Conservation (phyloP, 1,140 invertebrate species). For the Penaeus indicus region DNA sequence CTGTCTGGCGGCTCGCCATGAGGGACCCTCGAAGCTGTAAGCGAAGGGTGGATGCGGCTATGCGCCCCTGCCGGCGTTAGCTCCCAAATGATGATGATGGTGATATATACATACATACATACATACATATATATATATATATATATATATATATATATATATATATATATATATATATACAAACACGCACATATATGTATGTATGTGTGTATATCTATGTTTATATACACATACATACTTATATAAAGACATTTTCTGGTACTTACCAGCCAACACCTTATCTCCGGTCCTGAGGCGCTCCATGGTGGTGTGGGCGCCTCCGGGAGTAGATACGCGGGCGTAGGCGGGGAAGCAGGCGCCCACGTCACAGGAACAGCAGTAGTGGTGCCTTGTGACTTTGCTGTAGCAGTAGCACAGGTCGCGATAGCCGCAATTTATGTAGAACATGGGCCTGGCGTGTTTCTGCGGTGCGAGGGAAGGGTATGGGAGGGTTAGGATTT, state of each 20-base stretch:
- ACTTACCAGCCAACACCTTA: constrained; percentile 50
- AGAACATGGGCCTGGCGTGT: constrained; percentile 61
- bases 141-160: background rate
- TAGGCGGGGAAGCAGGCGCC: constrained; percentile 57
- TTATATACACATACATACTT: too few relatives aligned
- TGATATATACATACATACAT: too few relatives aligned
- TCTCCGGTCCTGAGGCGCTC: constrained; percentile 40
- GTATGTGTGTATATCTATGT: too few relatives aligned
- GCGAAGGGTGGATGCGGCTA: too few relatives aligned
- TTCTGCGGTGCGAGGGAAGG: constrained; percentile 35
- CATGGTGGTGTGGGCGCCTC: constrained; percentile 48
- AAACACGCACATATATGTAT: background rate
- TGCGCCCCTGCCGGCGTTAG: too few relatives aligned
- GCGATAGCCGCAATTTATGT: constrained; percentile 59
- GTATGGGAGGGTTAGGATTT: background rate
- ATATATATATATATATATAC: background rate
- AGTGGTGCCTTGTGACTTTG: constrained; percentile 57
- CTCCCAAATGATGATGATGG: too few relatives aligned
- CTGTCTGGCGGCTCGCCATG: too few relatives aligned
- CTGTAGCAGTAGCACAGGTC: constrained; percentile 61
- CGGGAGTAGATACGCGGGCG: constrained; percentile 44
- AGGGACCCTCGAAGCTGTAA: too few relatives aligned
- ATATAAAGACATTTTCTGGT: too few relatives aligned
- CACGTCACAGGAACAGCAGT: constrained; percentile 60
- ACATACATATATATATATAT: background rate